Conservation (phyloP, 2,888 invertebrate species). For the Eudemis profundana region DNA sequence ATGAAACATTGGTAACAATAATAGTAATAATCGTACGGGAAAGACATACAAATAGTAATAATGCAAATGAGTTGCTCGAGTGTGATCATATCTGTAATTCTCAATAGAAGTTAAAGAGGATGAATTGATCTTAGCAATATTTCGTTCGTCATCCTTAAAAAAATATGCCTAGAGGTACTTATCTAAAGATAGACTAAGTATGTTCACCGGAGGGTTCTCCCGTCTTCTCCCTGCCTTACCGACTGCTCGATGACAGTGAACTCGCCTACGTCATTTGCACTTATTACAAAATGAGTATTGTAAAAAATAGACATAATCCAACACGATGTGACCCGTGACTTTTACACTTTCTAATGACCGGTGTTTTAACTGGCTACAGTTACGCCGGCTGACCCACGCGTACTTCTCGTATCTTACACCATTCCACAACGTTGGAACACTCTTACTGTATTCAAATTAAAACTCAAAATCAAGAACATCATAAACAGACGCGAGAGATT, state of each 20-base stretch:
- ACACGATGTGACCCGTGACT: constrained; percentile 31
- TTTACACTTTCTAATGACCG: constrained; percentile 36
- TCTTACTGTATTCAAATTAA: neutral
- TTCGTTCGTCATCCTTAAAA: too few species aligned
- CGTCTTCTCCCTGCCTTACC: neutral
- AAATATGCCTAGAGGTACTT: too few species aligned
- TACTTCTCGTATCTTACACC: neutral
- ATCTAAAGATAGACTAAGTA: too few species aligned
- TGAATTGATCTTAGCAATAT: too few species aligned
- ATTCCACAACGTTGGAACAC: neutral
- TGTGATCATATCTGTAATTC: too few species aligned
- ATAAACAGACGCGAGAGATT: neutral
- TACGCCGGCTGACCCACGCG: constrained; percentile 7
- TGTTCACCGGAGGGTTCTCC: neutral
- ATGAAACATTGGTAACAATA: too few species aligned
- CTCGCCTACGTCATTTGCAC: constrained; percentile 1
- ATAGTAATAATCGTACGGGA: too few species aligned
- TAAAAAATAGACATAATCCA: constrained; percentile 24
- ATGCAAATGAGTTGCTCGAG: too few species aligned
- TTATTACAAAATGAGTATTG: constrained; percentile 20
- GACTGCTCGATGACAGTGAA: neutral
- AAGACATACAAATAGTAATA: too few species aligned
- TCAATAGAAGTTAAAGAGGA: too few species aligned
- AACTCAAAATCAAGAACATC: neutral
- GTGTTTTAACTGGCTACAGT: constrained; percentile 19